Evolutionary conservation across 2,113 vertebrate genomes (phyloP).

Genomic region (Leptobrachium ailaonicum): DNA sequence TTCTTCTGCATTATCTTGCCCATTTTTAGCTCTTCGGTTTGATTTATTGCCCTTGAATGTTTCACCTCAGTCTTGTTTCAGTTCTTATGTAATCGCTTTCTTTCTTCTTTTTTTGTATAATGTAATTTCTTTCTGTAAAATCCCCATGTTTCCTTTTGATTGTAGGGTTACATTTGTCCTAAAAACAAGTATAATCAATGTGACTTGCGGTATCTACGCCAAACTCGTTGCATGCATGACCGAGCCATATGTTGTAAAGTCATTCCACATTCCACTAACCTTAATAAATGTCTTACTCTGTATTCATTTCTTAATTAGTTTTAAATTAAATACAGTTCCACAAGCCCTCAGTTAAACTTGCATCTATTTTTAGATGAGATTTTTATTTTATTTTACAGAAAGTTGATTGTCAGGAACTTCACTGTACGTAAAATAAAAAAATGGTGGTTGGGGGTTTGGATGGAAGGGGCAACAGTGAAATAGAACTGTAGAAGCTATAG

Average conservation of each 20-base stretch:
- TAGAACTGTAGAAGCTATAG: too few species aligned
- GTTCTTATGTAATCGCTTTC: neutral
- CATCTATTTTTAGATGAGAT: slow-evolving; percentile 17
- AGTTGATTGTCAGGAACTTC: neutral
- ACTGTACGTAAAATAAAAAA: too few species aligned
- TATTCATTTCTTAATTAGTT: slow-evolving; percentile 44
- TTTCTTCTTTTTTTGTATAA: neutral
- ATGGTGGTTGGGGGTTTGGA: too few species aligned
- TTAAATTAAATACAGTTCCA: slow-evolving; percentile 18
- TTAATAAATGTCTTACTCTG: slow-evolving; percentile 3
- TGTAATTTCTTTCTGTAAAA: neutral
- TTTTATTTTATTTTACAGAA: slow-evolving; percentile 2
- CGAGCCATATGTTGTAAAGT: slow-evolving; percentile 2
- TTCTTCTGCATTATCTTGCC: too few species aligned
- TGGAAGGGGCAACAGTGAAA: too few species aligned
- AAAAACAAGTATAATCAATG: slow-evolving; percentile 1
- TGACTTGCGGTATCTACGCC: neutral
- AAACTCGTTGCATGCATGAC: slow-evolving; percentile 6
- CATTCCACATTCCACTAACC: neutral
- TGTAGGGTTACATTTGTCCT: neutral
- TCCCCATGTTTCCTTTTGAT: neutral
- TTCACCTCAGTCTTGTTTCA: neutral
- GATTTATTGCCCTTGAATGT: too few species aligned
- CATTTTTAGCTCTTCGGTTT: too few species aligned
- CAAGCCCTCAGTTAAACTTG: slow-evolving; percentile 20